Base-by-base conservation (phyloP, 2,797 vertebrate genomes). In the Fistularia tabacaria region DNA sequence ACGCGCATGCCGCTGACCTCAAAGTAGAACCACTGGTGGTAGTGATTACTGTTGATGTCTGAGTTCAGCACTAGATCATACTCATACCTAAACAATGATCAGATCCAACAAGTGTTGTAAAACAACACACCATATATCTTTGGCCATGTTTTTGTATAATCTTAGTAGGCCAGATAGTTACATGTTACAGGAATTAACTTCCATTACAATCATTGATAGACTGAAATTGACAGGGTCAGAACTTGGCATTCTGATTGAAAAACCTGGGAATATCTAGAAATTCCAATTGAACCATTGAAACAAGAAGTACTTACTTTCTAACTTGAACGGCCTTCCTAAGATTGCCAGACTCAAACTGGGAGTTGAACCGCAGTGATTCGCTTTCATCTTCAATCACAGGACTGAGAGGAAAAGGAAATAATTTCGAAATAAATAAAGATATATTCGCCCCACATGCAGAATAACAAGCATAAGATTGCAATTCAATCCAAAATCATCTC, bases 11-110 rank as follows among this genome's bases (percentile, higher is more conserved):
- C 92, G 77, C 97, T 97, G 77, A 97, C 95, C 90, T 99, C 97
- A 68, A 98, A 99, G 87, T 99, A 99, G 89, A 99, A 99, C 97
- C 97, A 99, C 65, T 99, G 97, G 80, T 98, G 97, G 85, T 99
- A 95, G 82, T 97, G 97, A 88, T 98, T 98, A 84, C 94, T 98
- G 81, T 99, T 99, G 91, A 99, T 95, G 85, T 99, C 97, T 0
- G 97, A 95, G 82, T 99, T 99, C 85, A 98, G 83, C 84, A 99
- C 92, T 60, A 99, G 92, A 85, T 99, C 97, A 76, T 99, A 99
- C 70, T 99, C 97, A 14, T 91, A 90, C 87, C 97, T 99, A 69
- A 3, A 71, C 41, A 80, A 51, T 69, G 10, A 64, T 1, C 55
- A 64, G 25, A 25, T 25, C 25, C 25, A 25, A 25, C 25, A 25